phyloP scores from a whole-genome alignment of 2,888 invertebrate species.

The Argyra leucocephala region DNA sequence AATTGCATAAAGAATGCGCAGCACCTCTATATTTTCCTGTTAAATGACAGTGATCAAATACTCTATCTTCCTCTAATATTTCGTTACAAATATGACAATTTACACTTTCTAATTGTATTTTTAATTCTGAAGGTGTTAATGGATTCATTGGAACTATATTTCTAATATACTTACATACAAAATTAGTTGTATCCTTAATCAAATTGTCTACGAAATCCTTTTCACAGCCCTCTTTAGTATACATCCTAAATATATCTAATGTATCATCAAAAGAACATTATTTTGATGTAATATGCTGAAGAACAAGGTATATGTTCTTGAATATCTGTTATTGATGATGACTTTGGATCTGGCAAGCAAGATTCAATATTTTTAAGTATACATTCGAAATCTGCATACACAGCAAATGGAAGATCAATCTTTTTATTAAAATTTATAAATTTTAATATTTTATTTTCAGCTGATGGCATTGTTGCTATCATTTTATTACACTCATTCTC shows the following conservation, averaged over 20 bases:
- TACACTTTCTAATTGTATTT: not conserved
- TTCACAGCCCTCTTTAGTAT: not conserved
- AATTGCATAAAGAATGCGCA: conserved; percentile 10
- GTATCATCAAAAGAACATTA: not conserved
- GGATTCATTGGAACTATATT: not conserved
- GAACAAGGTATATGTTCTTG: no score
- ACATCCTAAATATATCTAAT: not conserved
- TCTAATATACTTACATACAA: not conserved
- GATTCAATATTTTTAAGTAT: not conserved
- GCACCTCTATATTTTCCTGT: conserved; percentile 27
- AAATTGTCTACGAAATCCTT: no score
- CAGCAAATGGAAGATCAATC: conserved; percentile 10
- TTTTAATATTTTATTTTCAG: conserved; percentile 21
- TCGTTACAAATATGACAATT: not conserved
- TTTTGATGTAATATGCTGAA: not conserved
- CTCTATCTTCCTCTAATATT: conserved; percentile 8
- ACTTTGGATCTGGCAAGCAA: no score
- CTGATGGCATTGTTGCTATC: conserved; percentile 21
- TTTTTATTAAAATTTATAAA: conserved; percentile 18
- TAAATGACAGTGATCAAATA: conserved; percentile 18
- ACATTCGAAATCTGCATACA: not conserved
- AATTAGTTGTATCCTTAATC: no score
- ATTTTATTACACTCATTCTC: not conserved
- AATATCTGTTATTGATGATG: no score
- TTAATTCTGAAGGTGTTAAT: not conserved